Percentiles rank a stretch among this genome's conserved stretches.
These are phyloP conservation scores for Muscicapa striata DNA, from an alignment of 2,797 vertebrate species.

Conservation along the genomic window DNA sequence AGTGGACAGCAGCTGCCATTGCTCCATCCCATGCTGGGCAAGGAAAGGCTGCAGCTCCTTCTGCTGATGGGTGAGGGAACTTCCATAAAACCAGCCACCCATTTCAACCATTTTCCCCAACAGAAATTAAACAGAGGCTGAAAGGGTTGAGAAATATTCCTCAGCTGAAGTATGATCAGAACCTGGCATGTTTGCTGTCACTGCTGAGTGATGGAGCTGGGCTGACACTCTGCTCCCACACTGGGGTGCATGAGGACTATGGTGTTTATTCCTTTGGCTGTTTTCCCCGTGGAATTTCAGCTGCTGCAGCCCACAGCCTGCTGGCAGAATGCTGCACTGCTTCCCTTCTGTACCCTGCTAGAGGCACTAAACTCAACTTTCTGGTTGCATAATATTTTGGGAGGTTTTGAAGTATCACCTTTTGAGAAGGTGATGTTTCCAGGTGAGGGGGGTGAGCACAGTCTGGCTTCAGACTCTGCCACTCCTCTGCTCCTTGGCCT, in stretches of 20 bases:
- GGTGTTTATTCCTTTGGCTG: background rate
- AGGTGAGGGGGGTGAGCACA: background rate
- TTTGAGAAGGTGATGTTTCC: background rate
- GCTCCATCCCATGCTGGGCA: background rate
- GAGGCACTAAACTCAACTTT: background rate
- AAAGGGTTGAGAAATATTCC: background rate
- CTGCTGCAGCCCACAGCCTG: background rate
- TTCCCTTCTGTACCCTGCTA: background rate
- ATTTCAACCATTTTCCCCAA: background rate
- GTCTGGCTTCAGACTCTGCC: background rate
- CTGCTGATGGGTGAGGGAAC: background rate
- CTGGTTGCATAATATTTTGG: background rate
- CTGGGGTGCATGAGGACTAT: rapidly evolving
- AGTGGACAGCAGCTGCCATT: background rate
- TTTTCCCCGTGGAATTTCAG: background rate
- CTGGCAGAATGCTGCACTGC: background rate
- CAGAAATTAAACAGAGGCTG: background rate
- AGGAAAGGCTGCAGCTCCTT: background rate
- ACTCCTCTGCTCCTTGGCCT: background rate
- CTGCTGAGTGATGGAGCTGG: background rate
- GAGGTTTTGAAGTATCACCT: background rate
- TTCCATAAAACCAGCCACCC: background rate
- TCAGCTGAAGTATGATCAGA: background rate
- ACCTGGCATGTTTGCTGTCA: background rate
- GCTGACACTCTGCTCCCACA: background rate